A percentile compares a stretch with the other conserved stretches of the same genome.
These are phyloP conservation scores for Apostichopus parvimensis DNA, from an alignment of 35 echinoderm and acorn worm genomes.

Conservation along the genomic window DNA sequence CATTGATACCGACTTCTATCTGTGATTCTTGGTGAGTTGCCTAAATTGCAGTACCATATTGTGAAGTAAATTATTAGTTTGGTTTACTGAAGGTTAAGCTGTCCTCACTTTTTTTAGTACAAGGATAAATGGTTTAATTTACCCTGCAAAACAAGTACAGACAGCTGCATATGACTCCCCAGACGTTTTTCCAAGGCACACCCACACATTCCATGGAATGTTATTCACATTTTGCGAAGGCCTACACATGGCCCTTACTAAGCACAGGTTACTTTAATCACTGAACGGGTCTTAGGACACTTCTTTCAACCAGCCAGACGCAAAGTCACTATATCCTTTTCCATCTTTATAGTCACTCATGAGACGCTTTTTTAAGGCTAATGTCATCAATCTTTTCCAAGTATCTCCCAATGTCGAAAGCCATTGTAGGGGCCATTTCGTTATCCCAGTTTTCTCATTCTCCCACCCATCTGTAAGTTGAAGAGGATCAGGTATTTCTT, in stretches of 20 bases:
- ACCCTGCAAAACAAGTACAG: constrained; percentile 71
- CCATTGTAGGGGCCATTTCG: constrained; percentile 65
- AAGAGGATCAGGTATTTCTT: constrained; percentile 30
- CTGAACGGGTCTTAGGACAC: background rate
- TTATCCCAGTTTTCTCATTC: background rate
- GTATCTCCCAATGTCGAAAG: background rate
- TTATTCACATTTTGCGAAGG: constrained; percentile 43
- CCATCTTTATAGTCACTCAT: background rate
- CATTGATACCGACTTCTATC: too few relatives aligned
- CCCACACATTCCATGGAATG: constrained; percentile 61
- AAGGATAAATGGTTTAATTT: background rate
- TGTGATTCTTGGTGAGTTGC: background rate
- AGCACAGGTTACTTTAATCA: background rate
- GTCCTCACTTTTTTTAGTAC: too few relatives aligned
- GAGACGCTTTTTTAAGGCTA: background rate
- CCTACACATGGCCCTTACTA: constrained; percentile 19
- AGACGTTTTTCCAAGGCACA: constrained; percentile 30
- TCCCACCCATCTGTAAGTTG: constrained; percentile 27
- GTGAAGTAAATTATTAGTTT: background rate
- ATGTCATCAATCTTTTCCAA: background rate
- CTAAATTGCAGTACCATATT: background rate
- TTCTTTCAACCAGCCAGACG: background rate
- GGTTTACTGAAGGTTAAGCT: background rate
- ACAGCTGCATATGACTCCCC: constrained; percentile 39
- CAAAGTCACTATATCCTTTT: background rate